Conservation (phyloP, 2,888 invertebrate species). For the Hypomecis punctinalis region DNA sequence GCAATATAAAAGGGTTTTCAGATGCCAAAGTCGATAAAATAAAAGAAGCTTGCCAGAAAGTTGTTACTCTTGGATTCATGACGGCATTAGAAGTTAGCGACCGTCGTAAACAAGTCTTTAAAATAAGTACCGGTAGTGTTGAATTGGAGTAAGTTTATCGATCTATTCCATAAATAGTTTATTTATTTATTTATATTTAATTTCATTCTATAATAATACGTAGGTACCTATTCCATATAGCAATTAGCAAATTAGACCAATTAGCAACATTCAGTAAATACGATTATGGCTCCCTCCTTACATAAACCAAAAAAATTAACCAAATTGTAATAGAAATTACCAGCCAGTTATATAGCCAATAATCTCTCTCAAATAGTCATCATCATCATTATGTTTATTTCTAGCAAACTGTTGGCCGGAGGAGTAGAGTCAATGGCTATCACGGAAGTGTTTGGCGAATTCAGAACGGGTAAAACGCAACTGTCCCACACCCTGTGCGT, state of each 20-base stretch:
- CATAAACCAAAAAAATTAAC: too few relatives aligned
- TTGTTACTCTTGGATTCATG: slow-evolving; percentile 87
- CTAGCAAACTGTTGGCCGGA: slow-evolving; percentile 90
- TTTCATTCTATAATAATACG: too few relatives aligned
- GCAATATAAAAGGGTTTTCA: slow-evolving; percentile 90
- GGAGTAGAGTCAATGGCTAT: slow-evolving; percentile 94
- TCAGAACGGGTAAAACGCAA: slow-evolving; percentile 93
- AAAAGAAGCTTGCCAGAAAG: slow-evolving; percentile 90
- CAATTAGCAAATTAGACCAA: too few relatives aligned
- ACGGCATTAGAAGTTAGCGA: slow-evolving; percentile 91
- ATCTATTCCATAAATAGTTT: not conserved
- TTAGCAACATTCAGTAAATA: too few relatives aligned
- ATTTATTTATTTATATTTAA: too few relatives aligned
- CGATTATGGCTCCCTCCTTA: too few relatives aligned
- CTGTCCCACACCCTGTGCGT: slow-evolving; percentile 92
- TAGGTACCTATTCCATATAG: too few relatives aligned
- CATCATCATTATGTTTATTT: slow-evolving; percentile 26
- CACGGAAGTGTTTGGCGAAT: slow-evolving; percentile 93
- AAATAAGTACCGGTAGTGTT: slow-evolving; percentile 87
- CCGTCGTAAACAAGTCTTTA: slow-evolving; percentile 89
- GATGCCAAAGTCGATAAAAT: slow-evolving; percentile 92
- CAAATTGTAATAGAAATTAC: too few relatives aligned
- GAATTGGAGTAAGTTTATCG: slow-evolving; percentile 88
- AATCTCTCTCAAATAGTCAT: not conserved
- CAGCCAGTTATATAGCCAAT: too few relatives aligned